These are phyloP conservation scores for Hermaeophaga mercurialis DNA, from an alignment of 2,888 invertebrate species.

Conservation along the genomic window DNA sequence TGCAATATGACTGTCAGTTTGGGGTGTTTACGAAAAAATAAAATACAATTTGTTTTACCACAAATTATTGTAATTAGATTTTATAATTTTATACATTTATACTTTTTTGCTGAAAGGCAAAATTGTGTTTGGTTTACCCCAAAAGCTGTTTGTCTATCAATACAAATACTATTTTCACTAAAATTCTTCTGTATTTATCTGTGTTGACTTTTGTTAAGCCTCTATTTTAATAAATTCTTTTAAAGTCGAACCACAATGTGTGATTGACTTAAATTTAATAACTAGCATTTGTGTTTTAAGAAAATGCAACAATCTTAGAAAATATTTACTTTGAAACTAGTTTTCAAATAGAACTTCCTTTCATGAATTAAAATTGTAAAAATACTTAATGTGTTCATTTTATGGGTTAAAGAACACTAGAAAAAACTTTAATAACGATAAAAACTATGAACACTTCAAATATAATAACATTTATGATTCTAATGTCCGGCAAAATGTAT, in stretches of 20 bases:
- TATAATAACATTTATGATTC: too few species aligned
- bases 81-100: slow-evolving; percentile 37
- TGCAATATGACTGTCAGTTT: neutral
- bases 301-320: too few species aligned
- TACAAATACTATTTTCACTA: slow-evolving; percentile 3
- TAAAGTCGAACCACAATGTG: neutral
- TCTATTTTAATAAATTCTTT: slow-evolving; percentile 24
- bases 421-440: too few species aligned
- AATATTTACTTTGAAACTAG: too few species aligned
- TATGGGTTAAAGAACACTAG: too few species aligned
- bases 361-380: too few species aligned
- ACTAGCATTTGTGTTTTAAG: too few species aligned
- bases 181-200: slow-evolving; percentile 8
- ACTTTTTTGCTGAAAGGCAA: slow-evolving; percentile 18
- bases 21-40: slow-evolving; percentile 7
- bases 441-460: too few species aligned
- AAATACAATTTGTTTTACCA: slow-evolving; percentile 11
- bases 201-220: slow-evolving; percentile 2
- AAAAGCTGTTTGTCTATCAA: slow-evolving; percentile 1
- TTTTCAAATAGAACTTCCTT: too few species aligned
- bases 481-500: too few species aligned
- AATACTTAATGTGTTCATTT: too few species aligned
- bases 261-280: too few species aligned
- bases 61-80: slow-evolving; percentile 28
- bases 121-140: slow-evolving; percentile 12